Base-by-base conservation (phyloP, 2,888 invertebrate species). In the Chironomus tentans region DNA sequence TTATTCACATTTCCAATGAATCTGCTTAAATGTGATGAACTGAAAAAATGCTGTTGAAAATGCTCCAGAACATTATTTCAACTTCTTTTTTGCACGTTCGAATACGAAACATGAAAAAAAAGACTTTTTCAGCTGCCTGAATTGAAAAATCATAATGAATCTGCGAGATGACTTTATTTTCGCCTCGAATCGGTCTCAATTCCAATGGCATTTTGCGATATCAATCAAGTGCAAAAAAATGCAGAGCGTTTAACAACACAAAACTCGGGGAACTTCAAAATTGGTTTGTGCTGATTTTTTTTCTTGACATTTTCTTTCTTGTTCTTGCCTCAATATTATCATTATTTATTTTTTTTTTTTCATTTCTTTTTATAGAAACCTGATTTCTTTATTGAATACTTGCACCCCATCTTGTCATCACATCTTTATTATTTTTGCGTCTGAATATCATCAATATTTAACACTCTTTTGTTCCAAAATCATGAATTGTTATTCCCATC, bases 21-120 rank as follows among this genome's bases (percentile, higher is more conserved):
- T 21, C 61, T 13, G 38, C 61, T 70, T 70, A 56, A 70, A 61
- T 22, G 72, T 72, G 72, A 72, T 72, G 72, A 72, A 72, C 72
- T 72, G 72, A 72, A 72, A 72, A 72, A 72, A 72, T 72, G 72
- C 48, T 72, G 72, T 72, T 72, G 72, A 72, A 72, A 72, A 50
- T 61, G 61, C 62, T 61, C 13, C 72, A 22, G 15, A 70, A 50
- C 70, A 70, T 70, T 50, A 70, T 56, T 56, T 70, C 56, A 56
- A 47, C 70, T 70, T 47, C 21, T 47, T 70, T 62, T 56, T 13
- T 65, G 21, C n/a, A 56, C 18, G 50, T 48, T 13, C 62, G 10
- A n/a, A n/a, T n/a, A n/a, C n/a, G n/a, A n/a, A n/a, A n/a, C n/a
- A n/a, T n/a, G n/a, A n/a, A n/a, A n/a, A n/a, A n/a, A n/a, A n/a